Base-by-base conservation (phyloP, 1,140 invertebrate genomes). In the Chrysopa pallens region DNA sequence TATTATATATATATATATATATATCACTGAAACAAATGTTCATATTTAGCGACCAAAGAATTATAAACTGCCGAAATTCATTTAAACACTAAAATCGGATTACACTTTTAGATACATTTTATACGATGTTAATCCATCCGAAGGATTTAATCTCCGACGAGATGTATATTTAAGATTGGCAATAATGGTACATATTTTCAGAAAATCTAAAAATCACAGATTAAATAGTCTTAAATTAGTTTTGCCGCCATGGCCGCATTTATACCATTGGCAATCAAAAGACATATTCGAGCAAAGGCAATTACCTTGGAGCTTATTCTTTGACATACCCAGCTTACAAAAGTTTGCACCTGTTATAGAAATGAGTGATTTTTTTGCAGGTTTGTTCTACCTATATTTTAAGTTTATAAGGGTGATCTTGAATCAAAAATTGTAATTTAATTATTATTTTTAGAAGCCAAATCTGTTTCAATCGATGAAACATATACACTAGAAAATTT, bases 101-200 rank as follows among this genome's bases (percentile, higher is more conserved):
- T 23, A 5, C 17, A 23, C 17, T 46, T 53, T 9, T 45, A 78
- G 74, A 49, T 84, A 77, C 54, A 61, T 94, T 41, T 69, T 96
- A 23, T 97, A 96, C 62, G 87, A 95, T 63, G 80, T 96, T 0
- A 97, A 96, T 66, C 78, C 76, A 13, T 78, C 83, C 2, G 93
- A 98, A 72, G 94, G 94, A 0, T 98, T 98, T 57, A 98, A 98
- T 69, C 68, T 98, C 44, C 67, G 92, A 39, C 68, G 93, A 46
- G 94, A 98, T 71, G 93, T 98, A 8, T 97, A 92, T 52, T 77
- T 97, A 63, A 69, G 94, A 53, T 69, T 95, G 51, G 88, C 92
- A 9, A 78, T 83, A 40, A 76, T 94, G 50, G 66, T 87, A 1
- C 68, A 71, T 53, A 69, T 72, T 45, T 64, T 87, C 46, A 67